phyloP scores from a whole-genome alignment of 2,113 vertebrate genomes.

The Opisthocomus hoazin region DNA sequence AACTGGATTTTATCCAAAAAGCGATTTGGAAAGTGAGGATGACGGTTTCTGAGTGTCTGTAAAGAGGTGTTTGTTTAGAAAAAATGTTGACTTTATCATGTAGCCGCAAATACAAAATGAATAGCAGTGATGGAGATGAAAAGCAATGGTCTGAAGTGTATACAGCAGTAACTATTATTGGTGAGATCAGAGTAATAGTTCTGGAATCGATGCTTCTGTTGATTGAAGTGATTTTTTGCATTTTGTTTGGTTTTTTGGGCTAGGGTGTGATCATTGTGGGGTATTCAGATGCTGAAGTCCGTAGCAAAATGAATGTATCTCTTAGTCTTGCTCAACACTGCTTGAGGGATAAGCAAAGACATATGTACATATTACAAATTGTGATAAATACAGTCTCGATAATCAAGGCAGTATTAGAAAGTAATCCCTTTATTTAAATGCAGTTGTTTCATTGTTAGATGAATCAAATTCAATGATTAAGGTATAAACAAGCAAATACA shows the following conservation, averaged over 20 bases:
- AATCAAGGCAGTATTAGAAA: background rate
- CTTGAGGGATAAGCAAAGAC: background rate
- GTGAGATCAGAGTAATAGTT: background rate
- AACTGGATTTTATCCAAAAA: background rate
- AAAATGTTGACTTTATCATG: background rate
- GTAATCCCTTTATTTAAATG: slow-evolving; percentile 28
- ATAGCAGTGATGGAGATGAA: background rate
- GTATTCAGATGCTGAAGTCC: background rate
- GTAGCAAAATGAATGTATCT: background rate
- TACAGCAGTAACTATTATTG: background rate
- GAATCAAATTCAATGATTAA: background rate
- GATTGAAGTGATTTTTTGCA: background rate
- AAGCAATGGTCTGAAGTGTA: background rate
- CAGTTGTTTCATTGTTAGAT: slow-evolving; percentile 1
- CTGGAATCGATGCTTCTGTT: background rate
- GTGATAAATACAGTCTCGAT: slow-evolving; percentile 13
- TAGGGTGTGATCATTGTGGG: background rate
- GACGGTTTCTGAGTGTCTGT: background rate
- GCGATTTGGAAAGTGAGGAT: background rate
- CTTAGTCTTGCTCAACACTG: background rate
- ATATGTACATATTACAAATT: background rate
- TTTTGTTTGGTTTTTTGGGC: background rate
- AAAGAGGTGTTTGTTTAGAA: background rate
- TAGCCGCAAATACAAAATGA: background rate
- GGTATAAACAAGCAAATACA: background rate